These are phyloP conservation scores for Xenentodon cancila DNA, from an alignment of 2,797 vertebrate species.

Conservation along the genomic window DNA sequence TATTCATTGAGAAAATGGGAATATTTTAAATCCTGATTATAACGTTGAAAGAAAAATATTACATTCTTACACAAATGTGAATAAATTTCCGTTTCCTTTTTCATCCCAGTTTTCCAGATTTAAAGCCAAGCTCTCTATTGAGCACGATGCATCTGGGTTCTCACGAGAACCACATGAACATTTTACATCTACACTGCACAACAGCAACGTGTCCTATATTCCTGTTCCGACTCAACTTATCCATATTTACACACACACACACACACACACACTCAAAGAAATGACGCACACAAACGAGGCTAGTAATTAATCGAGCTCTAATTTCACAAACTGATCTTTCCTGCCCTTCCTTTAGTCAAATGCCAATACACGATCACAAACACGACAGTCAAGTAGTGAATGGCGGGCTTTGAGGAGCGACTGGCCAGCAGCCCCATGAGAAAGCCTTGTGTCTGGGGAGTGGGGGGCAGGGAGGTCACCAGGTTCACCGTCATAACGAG, in stretches of 20 bases:
- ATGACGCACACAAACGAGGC: slow-evolving; percentile 8
- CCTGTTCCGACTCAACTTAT: slow-evolving; percentile 5
- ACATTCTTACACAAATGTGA: neutral
- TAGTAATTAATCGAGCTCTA: slow-evolving; percentile 64
- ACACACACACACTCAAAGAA: slow-evolving; percentile 2
- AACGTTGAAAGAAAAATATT: neutral
- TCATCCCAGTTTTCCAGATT: slow-evolving; percentile 30
- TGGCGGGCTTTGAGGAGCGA: slow-evolving; percentile 71
- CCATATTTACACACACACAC: slow-evolving; percentile 4
- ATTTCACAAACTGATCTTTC: slow-evolving; percentile 62
- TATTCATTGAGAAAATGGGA: neutral
- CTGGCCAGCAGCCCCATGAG: slow-evolving; percentile 74
- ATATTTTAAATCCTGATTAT: neutral
- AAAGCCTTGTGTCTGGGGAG: slow-evolving; percentile 73
- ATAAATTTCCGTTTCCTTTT: slow-evolving; percentile 8
- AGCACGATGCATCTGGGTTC: slow-evolving; percentile 46
- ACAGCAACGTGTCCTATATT: slow-evolving; percentile 38
- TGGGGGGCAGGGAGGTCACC: slow-evolving; percentile 70
- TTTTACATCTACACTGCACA: slow-evolving; percentile 26
- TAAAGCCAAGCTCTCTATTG: slow-evolving; percentile 43
- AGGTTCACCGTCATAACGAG: slow-evolving; percentile 65
- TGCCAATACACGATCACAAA: slow-evolving; percentile 40
- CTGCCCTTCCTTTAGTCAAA: slow-evolving; percentile 35
- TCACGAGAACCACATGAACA: slow-evolving; percentile 28
- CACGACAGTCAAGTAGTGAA: slow-evolving; percentile 56